Evolutionary conservation across 1,140 invertebrate genomes (phyloP).

Genomic region (Vollenhovia emeryi): DNA sequence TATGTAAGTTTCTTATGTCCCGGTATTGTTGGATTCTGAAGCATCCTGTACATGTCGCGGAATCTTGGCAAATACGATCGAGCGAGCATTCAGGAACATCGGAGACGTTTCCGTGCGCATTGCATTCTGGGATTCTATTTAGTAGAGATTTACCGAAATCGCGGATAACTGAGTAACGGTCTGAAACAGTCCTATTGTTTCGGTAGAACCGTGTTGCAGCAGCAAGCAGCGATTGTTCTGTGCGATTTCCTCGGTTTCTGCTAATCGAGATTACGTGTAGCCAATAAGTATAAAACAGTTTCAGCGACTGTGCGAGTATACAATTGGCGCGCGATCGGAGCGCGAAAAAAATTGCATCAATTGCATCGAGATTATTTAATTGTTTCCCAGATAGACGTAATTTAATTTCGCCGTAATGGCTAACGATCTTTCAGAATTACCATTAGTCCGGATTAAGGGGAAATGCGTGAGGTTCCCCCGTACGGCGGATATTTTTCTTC

Average conservation of each 20-base stretch:
- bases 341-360: background rate
- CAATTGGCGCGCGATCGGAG: background rate
- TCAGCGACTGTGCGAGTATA: background rate
- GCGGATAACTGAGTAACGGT: constrained; percentile 55
- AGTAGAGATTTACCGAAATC: constrained; percentile 54
- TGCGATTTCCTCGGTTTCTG: constrained; percentile 49
- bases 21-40: constrained; percentile 25
- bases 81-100: constrained; percentile 43
- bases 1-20: background rate
- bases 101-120: constrained; percentile 47
- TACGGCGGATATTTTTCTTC: background rate
- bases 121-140: constrained; percentile 55
- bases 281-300: constrained; percentile 41
- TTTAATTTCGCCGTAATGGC: background rate
- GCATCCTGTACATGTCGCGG: constrained; percentile 24
- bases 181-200: constrained; percentile 58
- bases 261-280: constrained; percentile 56
- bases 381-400: background rate
- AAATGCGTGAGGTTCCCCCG: background rate
- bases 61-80: constrained; percentile 54
- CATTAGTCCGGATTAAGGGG: background rate
- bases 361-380: background rate
- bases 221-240: constrained; percentile 42
- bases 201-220: constrained; percentile 4
- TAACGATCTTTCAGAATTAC: background rate